Base-by-base conservation (phyloP, 2,888 invertebrate species). In the Griposia aprilina region DNA sequence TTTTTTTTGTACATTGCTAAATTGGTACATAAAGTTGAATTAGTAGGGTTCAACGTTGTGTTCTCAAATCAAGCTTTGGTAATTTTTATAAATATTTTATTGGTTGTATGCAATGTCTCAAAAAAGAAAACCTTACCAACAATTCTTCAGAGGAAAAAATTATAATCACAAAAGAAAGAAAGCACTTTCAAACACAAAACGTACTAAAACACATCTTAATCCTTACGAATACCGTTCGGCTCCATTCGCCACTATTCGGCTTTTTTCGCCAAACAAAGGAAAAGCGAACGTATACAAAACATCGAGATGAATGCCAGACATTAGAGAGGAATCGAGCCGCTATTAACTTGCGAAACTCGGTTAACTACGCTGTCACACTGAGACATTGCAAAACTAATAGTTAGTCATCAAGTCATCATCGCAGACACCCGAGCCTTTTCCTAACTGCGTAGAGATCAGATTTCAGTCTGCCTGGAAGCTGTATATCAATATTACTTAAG, bases 291-390 rank as follows among this genome's bases (percentile, higher is more conserved):
- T 30, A 67, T 50, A 81, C 65, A 80, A 79, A 76, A 76, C 80
- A 77, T 55, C 41, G 67, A 84, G 84, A 88, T 85, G 85, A 87
- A 84, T 78, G 65, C 68, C 60, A 75, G 69, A 80, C 81, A 84
- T 84, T 80, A 84, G 84, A 87, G 81, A 80, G 80, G 83, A 84
- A 87, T 88, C 76, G 76, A 84, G 84, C 79, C 36, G 85, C 83
- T 83, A 85, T 85, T 84, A 82, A 75, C 82, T 90, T 90, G 88
- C 87, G 87, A 91, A 92, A 90, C 80, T 88, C 85, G 89, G 89
- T 87, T 91, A 91, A 91, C 89, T 90, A 91, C 90, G 78, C 81
- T 79, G 74, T 81, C 81, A 81, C 70, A 84, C 69, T 70, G 69
- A 62, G 75, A 76, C 70, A 76, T 88, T 87, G 83, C 79, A 68